Evolutionary conservation across 92 coral and sea anemone genomes (phyloP).

Genomic region (Palythoa grandiflora): DNA sequence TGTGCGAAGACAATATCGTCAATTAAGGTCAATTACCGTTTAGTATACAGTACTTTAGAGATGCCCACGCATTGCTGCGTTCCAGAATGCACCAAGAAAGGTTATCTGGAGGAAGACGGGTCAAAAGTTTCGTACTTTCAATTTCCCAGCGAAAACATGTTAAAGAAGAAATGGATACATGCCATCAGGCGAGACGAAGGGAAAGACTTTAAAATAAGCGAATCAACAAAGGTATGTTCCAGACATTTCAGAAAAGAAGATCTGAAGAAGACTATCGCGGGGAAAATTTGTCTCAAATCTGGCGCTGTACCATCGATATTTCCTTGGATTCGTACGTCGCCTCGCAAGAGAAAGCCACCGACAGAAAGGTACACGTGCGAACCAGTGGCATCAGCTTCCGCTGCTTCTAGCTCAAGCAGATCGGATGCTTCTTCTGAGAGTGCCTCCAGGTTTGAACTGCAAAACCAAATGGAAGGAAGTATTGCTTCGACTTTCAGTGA

Average conservation of each 20-base stretch:
- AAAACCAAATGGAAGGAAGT: constrained; percentile 14
- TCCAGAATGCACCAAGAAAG: constrained; percentile 51
- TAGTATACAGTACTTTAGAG: no score
- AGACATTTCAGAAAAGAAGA: constrained; percentile 51
- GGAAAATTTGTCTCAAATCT: constrained; percentile 52
- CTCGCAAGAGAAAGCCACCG: constrained; percentile 31
- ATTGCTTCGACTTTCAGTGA: neutral
- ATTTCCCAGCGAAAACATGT: constrained; percentile 14
- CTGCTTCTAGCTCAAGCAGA: neutral
- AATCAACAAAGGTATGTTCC: constrained; percentile 47
- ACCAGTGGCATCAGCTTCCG: no score
- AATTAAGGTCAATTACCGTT: no score
- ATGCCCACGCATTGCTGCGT: constrained; percentile 43
- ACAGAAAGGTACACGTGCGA: constrained; percentile 27
- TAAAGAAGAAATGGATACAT: constrained; percentile 49
- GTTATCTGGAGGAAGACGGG: constrained; percentile 34
- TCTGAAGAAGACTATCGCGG: constrained; percentile 64
- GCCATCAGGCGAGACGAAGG: constrained; percentile 52
- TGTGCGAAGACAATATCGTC: no score
- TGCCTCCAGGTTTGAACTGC: neutral
- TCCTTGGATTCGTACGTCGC: neutral
- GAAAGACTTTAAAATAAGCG: constrained; percentile 6
- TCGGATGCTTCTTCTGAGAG: constrained; percentile 25
- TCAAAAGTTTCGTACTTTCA: constrained; percentile 36
- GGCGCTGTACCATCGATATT: constrained; percentile 66